phyloP scores from a whole-genome alignment of 2,888 invertebrate genomes.

The Junonia oenone region DNA sequence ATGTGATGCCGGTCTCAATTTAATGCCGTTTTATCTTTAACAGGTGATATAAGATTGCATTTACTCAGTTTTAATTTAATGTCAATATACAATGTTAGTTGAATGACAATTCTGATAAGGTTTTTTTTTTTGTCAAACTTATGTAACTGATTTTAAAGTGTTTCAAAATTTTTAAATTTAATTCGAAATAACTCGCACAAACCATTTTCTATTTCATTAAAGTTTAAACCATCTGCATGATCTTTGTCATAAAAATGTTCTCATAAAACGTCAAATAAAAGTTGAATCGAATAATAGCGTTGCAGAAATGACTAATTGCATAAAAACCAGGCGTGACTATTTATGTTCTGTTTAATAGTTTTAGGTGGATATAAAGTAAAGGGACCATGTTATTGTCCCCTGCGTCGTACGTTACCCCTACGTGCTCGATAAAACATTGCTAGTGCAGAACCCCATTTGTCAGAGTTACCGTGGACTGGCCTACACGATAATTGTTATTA shows the following conservation, averaged over 20 bases:
- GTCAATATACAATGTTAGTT: neutral
- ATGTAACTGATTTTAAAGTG: no score
- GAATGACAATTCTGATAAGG: neutral
- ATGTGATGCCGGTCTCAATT: constrained; percentile 1
- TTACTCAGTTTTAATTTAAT: neutral
- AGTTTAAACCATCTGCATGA: neutral
- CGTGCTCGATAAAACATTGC: constrained; percentile 2
- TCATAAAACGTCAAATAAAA: neutral
- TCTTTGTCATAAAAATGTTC: neutral
- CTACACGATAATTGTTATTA: neutral
- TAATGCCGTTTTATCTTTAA: neutral
- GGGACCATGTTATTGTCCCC: constrained; percentile 19
- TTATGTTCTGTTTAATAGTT: constrained; percentile 11
- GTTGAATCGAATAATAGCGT: neutral
- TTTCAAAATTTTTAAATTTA: no score
- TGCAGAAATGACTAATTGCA: constrained; percentile 8
- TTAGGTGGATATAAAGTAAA: constrained; percentile 2
- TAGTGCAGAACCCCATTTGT: constrained; percentile 3
- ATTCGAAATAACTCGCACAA: no score
- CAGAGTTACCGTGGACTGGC: neutral
- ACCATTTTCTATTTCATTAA: neutral
- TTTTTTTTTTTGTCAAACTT: neutral
- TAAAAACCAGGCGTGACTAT: constrained; percentile 9
- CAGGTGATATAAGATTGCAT: neutral
- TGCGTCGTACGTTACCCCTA: constrained; percentile 19